These are phyloP conservation scores for Rhyzopertha dominica DNA, from an alignment of 1,140 invertebrate species.

Conservation along the genomic window DNA sequence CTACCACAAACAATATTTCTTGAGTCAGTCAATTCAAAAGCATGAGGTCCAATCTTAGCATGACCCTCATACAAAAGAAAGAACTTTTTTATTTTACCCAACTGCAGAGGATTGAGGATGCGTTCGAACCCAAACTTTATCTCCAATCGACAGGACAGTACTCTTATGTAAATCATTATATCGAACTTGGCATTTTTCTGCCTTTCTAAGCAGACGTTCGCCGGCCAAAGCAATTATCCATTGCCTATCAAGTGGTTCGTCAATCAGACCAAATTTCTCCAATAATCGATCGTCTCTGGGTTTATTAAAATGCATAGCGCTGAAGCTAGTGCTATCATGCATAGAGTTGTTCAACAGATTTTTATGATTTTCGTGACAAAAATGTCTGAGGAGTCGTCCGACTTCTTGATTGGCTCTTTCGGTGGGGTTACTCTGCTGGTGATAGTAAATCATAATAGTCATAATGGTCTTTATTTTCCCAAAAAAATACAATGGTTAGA, in stretches of 20 bases:
- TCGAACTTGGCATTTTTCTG: not conserved
- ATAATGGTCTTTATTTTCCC: no score
- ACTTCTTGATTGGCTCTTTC: constrained; percentile 6
- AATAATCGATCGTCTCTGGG: not conserved
- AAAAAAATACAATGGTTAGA: no score
- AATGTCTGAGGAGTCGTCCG: constrained; percentile 1
- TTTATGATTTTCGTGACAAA: constrained; percentile 7
- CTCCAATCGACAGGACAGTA: not conserved
- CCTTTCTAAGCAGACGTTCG: no score
- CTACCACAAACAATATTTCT: not conserved
- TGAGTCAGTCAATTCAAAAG: not conserved
- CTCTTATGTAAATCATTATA: not conserved
- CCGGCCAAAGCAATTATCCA: no score
- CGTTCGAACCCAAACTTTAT: constrained; percentile 5
- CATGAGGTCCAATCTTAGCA: not conserved
- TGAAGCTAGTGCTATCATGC: not conserved
- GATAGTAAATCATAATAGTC: no score
- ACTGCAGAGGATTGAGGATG: not conserved
- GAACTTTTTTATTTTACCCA: constrained; percentile 8
- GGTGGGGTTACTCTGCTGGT: constrained; percentile 7
- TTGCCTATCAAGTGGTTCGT: no score
- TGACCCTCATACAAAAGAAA: constrained; percentile 5
- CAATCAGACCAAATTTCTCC: not conserved
- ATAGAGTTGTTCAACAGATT: not conserved
- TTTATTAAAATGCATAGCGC: constrained; percentile 3